Evolutionary conservation across 2,113 vertebrate genomes (phyloP), one percentile per base, ranked within the genome.

Genomic region (Myotis lucifugus): DNA sequence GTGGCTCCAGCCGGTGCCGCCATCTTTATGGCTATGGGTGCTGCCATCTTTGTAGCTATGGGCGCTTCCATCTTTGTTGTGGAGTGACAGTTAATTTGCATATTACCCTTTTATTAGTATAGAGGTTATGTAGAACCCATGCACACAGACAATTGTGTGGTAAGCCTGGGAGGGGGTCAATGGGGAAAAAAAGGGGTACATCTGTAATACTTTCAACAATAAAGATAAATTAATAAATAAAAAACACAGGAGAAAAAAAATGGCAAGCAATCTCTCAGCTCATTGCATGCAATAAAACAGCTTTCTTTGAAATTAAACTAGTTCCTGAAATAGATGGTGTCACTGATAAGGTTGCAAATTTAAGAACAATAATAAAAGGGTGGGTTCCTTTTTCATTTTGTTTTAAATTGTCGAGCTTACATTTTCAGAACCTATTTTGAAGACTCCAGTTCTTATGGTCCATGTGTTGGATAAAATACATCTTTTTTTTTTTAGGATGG

Each of bases 231-330:
- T 27, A 27, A 27, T 61, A 27, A 61, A 61, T 61, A 54, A 90
- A 76, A 77, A 81, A 25, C 37, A 95, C 18, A 90, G 15, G 12
- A 27, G 27, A 8, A 87, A 59, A 59, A 15, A 56, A 52, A 37
- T 87, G 21, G 37, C 56, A 96, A 97, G 66, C 21, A 25, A 94
- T 70, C 14, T 85, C 11, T 70, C 8, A 27, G 1, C 40, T 96
- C 74, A 85, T 93, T 72, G 72, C 37, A 48, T 85, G 61, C 90
- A 94, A 52, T 79, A 52, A 34, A 32, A 21, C 27, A 69, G 66
- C 25, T 88, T 10, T n/a, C 64, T 79, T 34, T 82, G 46, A 95
- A 85, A 52, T 15, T 46, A 54, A 34, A 93, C 74, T 23, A 79
- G 11, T 61, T 92, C 70, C 21, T 50, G 61, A 46, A 19, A 18